Base-by-base conservation (phyloP, 2,113 vertebrate species). In the Hemibagrus wyckioides region DNA sequence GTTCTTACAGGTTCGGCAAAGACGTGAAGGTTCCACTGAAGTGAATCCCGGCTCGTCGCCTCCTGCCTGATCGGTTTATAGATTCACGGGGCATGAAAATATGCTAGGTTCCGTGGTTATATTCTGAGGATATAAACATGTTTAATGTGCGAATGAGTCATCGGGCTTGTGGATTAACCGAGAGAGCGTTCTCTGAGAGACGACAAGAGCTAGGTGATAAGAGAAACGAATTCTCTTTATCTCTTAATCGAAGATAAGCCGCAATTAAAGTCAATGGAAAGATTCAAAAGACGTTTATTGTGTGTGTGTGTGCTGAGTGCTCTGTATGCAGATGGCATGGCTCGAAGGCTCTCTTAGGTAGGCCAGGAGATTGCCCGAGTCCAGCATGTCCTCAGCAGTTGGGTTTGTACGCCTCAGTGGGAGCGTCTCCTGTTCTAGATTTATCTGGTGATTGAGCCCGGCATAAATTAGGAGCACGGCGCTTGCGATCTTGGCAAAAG, bases 321-420 rank as follows among this genome's bases (percentile, higher is more conserved):
- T 77, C 30, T 50, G 39, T 3, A 25, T 52, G 23, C 76, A 86
- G 30, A 80, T 80, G 75, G 44, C 19, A 6, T 9, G 23, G 76
- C 65, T 73, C n/a, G 19, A 84, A 54, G 65, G 82, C 65, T 73
- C 23, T 84, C 4, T 73, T 83, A 83, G 82, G 44, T 83, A 83
- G 82, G 63, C 82, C 82, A 69, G 82, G 63, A 67, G 61, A 33
- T 69, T 54, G 82, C 63, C 61, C 14, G n/a, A 52, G 30, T 83
- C 82, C 61, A 67, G 57, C 25, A 44, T n/a, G 80, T 82, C 80
- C 80, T 82, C 56, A 61, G 54, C 80, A 57, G 80, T 82, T 13
- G 25, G 57, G 41, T n/a, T 30, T 33, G 80, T 82, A 39, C 54
- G 25, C 41, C 82, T 50, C 82, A 67, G 82, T 52, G 19, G 82